Evolutionary conservation across 2,113 vertebrate species (phyloP).

Genomic region (Larimichthys polyactis): DNA sequence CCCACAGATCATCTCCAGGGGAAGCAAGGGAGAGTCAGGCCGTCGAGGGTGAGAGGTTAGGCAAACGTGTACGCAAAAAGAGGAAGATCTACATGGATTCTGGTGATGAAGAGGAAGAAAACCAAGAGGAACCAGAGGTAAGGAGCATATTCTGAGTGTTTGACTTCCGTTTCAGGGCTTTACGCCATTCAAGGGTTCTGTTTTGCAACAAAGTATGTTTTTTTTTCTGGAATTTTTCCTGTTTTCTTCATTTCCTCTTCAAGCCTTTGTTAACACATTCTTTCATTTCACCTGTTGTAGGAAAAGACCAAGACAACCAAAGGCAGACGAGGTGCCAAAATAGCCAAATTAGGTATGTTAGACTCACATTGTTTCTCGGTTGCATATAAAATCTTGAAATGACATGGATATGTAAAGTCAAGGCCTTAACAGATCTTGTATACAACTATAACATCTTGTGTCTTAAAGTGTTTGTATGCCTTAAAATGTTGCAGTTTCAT

Average conservation of each 20-base stretch:
- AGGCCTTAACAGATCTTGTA: not conserved
- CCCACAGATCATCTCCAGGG: conserved; percentile 78
- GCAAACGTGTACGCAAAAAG: conserved; percentile 90
- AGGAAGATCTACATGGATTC: conserved; percentile 92
- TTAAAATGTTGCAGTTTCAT: not conserved
- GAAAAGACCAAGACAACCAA: conserved; percentile 89
- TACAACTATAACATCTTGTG: not conserved
- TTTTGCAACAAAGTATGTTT: not conserved
- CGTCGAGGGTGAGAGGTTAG: conserved; percentile 85
- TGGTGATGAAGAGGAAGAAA: conserved; percentile 91
- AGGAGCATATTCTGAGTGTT: conserved; percentile 4
- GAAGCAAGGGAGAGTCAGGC: conserved; percentile 77
- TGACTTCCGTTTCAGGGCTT: not conserved
- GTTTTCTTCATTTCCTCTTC: not conserved
- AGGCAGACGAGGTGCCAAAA: conserved; percentile 89
- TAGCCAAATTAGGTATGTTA: conserved; percentile 87
- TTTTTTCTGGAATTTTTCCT: not conserved
- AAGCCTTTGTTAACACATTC: not conserved
- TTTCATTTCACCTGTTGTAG: conserved; percentile 66
- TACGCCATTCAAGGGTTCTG: not conserved
- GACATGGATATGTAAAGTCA: not conserved
- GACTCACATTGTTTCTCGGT: not conserved
- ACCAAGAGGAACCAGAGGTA: conserved; percentile 90
- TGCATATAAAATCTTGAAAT: not conserved
- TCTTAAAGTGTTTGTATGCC: not conserved